Evolutionary conservation across 2,113 vertebrate genomes (phyloP), one percentile per base, ranked within the genome.

Genomic region (Hiodon alosoides): DNA sequence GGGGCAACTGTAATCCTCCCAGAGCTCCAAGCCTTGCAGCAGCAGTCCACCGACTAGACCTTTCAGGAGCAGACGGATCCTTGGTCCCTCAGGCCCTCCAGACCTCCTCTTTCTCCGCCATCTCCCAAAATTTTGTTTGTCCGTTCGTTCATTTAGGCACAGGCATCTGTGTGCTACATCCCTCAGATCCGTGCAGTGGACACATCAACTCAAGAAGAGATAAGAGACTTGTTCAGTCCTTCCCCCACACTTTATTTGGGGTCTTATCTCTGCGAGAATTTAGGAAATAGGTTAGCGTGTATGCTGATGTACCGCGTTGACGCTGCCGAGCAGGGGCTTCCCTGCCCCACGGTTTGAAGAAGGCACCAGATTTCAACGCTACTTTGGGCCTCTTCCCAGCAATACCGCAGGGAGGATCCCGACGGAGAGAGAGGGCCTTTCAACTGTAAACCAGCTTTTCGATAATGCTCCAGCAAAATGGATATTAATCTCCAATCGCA

Each of bases 1-100:
- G 78, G 77, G 66, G 87, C 86, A 86, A 87, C 87, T 85, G 83
- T 90, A 90, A 90, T 87, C 89, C 86, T 85, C 87, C 86, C 54
- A 76, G 50, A 86, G 87, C 85, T 6, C 7, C 14, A 31, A 71
- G 9, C 55, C 3, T 5, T 5, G 10, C 54, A 31, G 54, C 9
- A 47, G 65, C 14, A 16, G 61, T n/a, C 61, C 3, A 16, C 11
- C 7, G 61, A 16, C 5, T 7, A 13, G 14, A 3, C 61, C 61
- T 16, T 7, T 64, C 17, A 67, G 65, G 52, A 68, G 50, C 48
- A 68, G 67, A 59, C 48, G 47, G n/a, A 48, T 60, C 55, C 55
- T n/a, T 3, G 3, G 8, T 46, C 3, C 8, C 31, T 11, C 7
- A 1, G 10, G 7, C 3, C 7, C 4, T 11, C 16, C 31, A 31